Evolutionary conservation across 2,113 vertebrate genomes (phyloP), one percentile per base, ranked within the genome.

Genomic region (Motacilla alba): DNA sequence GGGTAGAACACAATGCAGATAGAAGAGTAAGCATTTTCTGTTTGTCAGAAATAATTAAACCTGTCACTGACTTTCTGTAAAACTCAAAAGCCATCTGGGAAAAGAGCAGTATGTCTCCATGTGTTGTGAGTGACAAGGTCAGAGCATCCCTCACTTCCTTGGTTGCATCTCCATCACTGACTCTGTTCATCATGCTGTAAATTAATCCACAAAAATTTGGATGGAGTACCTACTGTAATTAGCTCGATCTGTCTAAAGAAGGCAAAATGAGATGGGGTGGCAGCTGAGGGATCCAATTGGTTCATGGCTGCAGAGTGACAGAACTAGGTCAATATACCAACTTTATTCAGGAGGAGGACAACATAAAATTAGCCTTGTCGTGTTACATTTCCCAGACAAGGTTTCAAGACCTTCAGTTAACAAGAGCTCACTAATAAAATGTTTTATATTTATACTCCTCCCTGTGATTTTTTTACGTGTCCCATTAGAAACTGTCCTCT

Each of bases 31-130:
- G 90, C 87, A 85, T 91, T 95, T 60, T 95, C 77, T 93, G 33
- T 96, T 97, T 97, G 97, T 97, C 97, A 97, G 94, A 97, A 97
- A 91, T 95, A 97, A 98, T 97, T 95, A 97, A 97, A 97, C 96
- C 95, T 95, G 89, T 95, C 95, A 96, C 90, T 82, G 95, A 85
- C 85, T 96, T 93, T 83, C 60, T 94, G 94, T 64, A 93, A 82
- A 97, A 92, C 91, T 93, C 96, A 74, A 93, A 74, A 97, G 92
- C 93, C 97, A 96, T 88, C 93, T 95, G 97, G 95, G 97, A 97
- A 96, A 97, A 96, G 91, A 96, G 93, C 93, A 96, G 87, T 83
- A 49, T 31, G 72, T 92, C 74, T 97, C 94, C 88, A 94, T 60
- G 90, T 78, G 93, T 59, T 91, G 81, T 95, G 96, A 97, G 70